Evolutionary conservation across 2,888 invertebrate genomes (phyloP).

Genomic region (Tetheella fluctuosa): DNA sequence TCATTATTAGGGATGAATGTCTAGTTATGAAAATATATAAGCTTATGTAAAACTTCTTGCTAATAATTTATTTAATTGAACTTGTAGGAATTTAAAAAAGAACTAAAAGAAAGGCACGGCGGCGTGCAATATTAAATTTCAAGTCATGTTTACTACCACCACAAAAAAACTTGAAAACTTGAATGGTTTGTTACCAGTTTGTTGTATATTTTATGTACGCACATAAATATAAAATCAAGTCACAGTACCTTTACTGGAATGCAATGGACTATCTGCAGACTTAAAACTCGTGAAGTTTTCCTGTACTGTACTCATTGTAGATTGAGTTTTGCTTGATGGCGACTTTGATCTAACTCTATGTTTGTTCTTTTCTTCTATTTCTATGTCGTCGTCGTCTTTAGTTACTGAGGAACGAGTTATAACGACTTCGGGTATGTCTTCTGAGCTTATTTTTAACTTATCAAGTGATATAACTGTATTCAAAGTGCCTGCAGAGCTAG

Average conservation of each 20-base stretch:
- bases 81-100: too few relatives aligned
- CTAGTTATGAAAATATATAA: too few relatives aligned
- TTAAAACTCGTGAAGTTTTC: slow-evolving; percentile 68
- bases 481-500: slow-evolving; percentile 62
- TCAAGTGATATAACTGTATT: slow-evolving; percentile 63
- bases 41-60: too few relatives aligned
- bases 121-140: too few relatives aligned
- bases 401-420: slow-evolving; percentile 42
- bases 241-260: slow-evolving; percentile 56
- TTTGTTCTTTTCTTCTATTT: slow-evolving; percentile 30
- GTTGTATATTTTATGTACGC: not conserved
- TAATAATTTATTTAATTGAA: too few relatives aligned
- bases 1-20: too few relatives aligned
- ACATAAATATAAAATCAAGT: slow-evolving; percentile 7
- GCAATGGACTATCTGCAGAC: slow-evolving; percentile 61
- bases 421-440: slow-evolving; percentile 48
- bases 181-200: not conserved
- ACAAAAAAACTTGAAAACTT: too few relatives aligned
- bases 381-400: slow-evolving; percentile 19
- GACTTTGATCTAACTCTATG: slow-evolving; percentile 61
- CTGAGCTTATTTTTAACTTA: slow-evolving; percentile 47
- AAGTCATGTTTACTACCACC: too few relatives aligned
- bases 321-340: slow-evolving; percentile 67
- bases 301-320: slow-evolving; percentile 71
- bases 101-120: too few relatives aligned